Percentiles rank a stretch among this genome's conserved stretches.
phyloP scores from a whole-genome alignment of 2,113 vertebrate genomes.

The Rhineura floridana region DNA sequence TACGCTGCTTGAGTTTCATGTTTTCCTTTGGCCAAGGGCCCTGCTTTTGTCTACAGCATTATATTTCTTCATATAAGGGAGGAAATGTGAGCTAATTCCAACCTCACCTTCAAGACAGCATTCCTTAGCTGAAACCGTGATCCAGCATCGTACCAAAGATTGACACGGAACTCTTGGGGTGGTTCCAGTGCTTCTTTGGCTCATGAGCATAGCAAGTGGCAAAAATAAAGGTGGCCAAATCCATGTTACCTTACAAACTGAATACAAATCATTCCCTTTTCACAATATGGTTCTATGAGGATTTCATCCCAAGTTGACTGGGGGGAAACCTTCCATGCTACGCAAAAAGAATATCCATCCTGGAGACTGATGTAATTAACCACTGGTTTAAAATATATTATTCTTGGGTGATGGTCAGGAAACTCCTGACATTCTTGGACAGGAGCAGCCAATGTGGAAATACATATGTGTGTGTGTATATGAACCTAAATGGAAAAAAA shows the following conservation, averaged over 20 bases:
- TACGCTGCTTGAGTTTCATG: rapidly evolving
- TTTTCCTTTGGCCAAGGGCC: not conserved
- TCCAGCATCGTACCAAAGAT: not conserved
- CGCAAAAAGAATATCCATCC: not conserved
- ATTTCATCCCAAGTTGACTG: not conserved
- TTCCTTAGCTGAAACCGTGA: not conserved
- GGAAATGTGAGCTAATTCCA: not conserved
- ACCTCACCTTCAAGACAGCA: not conserved
- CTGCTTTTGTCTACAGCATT: not conserved
- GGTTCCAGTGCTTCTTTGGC: not conserved
- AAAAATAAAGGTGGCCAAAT: not conserved
- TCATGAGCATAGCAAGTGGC: not conserved
- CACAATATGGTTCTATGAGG: not conserved
- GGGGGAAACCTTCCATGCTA: not conserved
- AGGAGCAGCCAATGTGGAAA: too few species aligned
- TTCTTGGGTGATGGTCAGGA: not conserved
- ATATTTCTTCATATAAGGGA: not conserved
- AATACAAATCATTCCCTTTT: not conserved
- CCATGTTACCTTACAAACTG: not conserved
- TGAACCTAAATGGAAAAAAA: too few species aligned
- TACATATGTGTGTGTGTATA: too few species aligned
- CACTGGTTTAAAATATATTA: not conserved
- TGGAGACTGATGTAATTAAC: not conserved
- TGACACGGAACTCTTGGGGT: too few species aligned
- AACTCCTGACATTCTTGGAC: not conserved